phyloP scores from a whole-genome alignment of 2,888 invertebrate species.

The Achlya flavicornis region DNA sequence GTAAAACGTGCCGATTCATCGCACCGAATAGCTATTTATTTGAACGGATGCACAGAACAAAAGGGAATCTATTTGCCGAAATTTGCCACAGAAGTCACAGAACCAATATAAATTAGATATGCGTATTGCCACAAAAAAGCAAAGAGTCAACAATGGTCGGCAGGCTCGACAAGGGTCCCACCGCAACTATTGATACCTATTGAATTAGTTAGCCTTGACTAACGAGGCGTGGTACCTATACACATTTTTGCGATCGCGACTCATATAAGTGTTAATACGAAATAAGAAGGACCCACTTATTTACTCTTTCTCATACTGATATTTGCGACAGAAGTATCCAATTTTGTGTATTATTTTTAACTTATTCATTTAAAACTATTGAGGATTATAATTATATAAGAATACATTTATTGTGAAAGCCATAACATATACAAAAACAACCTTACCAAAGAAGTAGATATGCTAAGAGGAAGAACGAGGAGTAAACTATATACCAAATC shows the following conservation, averaged over 20 bases:
- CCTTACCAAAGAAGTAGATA: too few relatives aligned
- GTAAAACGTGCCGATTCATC: background rate
- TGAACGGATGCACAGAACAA: conserved; percentile 36
- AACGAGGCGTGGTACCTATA: conserved; percentile 59
- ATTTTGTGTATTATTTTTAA: conserved; percentile 52
- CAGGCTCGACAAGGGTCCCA: conserved; percentile 36
- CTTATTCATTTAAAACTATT: conserved; percentile 17
- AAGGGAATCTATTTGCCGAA: conserved; percentile 55
- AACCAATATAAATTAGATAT: conserved; percentile 62
- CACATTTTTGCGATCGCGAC: conserved; percentile 57
- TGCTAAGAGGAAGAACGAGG: too few relatives aligned
- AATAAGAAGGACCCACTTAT: background rate
- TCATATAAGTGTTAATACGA: background rate
- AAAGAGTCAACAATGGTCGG: conserved; percentile 50
- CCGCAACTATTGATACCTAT: conserved; percentile 37
- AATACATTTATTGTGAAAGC: too few relatives aligned
- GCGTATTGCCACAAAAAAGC: conserved; percentile 52
- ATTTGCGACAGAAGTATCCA: conserved; percentile 45
- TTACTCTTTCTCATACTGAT: background rate
- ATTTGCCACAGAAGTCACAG: conserved; percentile 53
- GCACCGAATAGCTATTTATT: background rate
- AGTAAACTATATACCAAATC: conserved; percentile 40
- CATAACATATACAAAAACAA: too few relatives aligned
- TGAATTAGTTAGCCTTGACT: conserved; percentile 68
- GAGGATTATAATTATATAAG: too few relatives aligned